Base-by-base conservation (phyloP, 1,140 invertebrate genomes). In the Scaptomyza graminum region DNA sequence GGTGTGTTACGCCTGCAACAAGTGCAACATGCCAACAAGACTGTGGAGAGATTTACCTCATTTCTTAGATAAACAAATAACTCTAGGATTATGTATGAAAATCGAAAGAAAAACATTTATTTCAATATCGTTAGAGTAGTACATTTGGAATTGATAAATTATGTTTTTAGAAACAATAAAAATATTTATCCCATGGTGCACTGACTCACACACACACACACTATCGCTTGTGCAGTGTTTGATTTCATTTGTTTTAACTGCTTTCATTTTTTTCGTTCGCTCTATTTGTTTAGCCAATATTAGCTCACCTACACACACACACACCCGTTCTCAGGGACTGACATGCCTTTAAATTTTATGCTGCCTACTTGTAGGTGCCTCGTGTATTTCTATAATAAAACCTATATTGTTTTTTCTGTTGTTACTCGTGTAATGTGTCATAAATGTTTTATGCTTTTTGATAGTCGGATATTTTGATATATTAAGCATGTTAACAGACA, bases 231-330 rank as follows among this genome's bases (percentile, higher is more conserved):
- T 78, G 52, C 82, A 49, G 59, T 66, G 71, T 87, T 87, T 85
- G 82, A 85, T 85, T 82, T 82, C 60, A 67, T 88, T 87, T 85
- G 83, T 70, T 82, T 85, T 73, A 85, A 79, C 77, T 79, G 83
- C 75, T 87, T 85, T 88, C 78, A 82, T 71, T 87, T 85, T 85
- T 62, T n/a, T n/a, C n/a, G n/a, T n/a, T n/a, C n/a, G n/a, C n/a
- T n/a, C 74, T 77, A 82, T 87, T 85, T 82, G 66, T 54, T 73
- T 66, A 75, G 63, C 82, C 72, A 85, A 85, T 80, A 46, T 31
- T 16, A 60, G 34, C 55, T 0, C 41, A 28, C 43, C 15, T 43
- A 18, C 41, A 3, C 31, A 18, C n/a, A 25, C 47, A 34, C 15
- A 16, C 9, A 15, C 13, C 15, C 13, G 3, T 25, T 22, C 5